Evolutionary conservation across 2,113 vertebrate species (phyloP), one percentile per base, ranked within the genome.

Genomic region (Campylorhamphus procurvoides): DNA sequence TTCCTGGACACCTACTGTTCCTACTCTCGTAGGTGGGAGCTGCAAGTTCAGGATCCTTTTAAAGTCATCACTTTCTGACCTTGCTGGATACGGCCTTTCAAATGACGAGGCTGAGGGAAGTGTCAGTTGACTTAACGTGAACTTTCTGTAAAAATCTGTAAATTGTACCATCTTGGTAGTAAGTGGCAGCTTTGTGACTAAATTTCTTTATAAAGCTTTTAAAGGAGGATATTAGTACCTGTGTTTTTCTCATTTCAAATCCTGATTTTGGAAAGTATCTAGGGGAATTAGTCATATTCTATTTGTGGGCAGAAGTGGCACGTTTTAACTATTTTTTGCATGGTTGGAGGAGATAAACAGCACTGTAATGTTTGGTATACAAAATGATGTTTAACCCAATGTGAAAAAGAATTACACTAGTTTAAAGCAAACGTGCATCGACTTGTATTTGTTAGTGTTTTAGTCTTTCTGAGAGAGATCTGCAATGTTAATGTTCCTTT

Each of bases 401-500:
- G 98, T 98, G 98, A 97, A 98, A 97, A 97, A 96, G 63, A 98
- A 97, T 97, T 98, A 97, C 97, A 96, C 94, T 98, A 98, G 97
- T 98, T 98, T 97, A 97, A 98, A 96, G 96, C 95, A 97, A 97
- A 97, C 78, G 97, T 98, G 97, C 97, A 98, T 98, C 94, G 96
- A 97, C 97, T 98, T 98, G 98, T 98, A 97, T 98, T 97, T 98
- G 98, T 98, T 98, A 98, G 97, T 98, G 97, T 98, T 98, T 97
- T 98, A 97, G 97, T 97, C 97, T 97, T 98, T 98, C 96, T 97
- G 97, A 96, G 98, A 98, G 97, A 97, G 97, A 97, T 91, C 97
- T 98, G 94, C 96, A 97, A 96, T 98, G 98, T 98, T 98, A 97
- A 94, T 98, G 98, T 98, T 98, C 76, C 83, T 88, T 95, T 97